A percentile compares a stretch with the other conserved stretches of the same genome.
Evolutionary conservation across 2,888 invertebrate species (phyloP).

Genomic region (Glaucopsyche alexis): DNA sequence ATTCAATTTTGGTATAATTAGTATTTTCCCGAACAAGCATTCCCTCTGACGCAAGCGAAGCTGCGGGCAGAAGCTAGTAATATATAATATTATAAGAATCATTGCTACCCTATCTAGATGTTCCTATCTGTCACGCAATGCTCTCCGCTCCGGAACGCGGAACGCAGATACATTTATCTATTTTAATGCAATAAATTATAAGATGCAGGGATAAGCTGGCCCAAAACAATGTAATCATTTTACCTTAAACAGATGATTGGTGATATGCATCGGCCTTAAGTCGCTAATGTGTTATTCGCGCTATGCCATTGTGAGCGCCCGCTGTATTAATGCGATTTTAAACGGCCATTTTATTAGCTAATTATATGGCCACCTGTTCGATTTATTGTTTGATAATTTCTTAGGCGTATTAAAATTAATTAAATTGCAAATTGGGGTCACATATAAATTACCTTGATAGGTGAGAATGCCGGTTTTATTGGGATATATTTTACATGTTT

Average conservation of each 20-base stretch:
- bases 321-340: slow-evolving; percentile 52
- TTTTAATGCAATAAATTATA: slow-evolving; percentile 77
- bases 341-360: slow-evolving; percentile 69
- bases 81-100: neutral
- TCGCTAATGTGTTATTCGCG: slow-evolving; percentile 65
- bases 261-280: slow-evolving; percentile 75
- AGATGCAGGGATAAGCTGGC: slow-evolving; percentile 51
- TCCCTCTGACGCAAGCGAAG: too few relatives aligned
- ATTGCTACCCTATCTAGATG: slow-evolving; percentile 47
- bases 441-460: slow-evolving; percentile 18
- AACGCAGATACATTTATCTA: slow-evolving; percentile 60
- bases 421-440: slow-evolving; percentile 20
- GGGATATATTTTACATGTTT: slow-evolving; percentile 10
- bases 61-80: too few relatives aligned
- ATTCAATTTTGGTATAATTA: too few relatives aligned
- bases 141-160: slow-evolving; percentile 61
- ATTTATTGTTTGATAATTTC: slow-evolving; percentile 26
- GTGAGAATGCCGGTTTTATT: slow-evolving; percentile 15
- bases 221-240: slow-evolving; percentile 77
- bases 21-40: too few relatives aligned
- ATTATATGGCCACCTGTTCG: slow-evolving; percentile 48
- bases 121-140: slow-evolving; percentile 52
- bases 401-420: slow-evolving; percentile 18
- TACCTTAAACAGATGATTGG: slow-evolving; percentile 70
- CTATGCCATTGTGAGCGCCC: slow-evolving; percentile 67